A percentile compares a stretch with the other conserved stretches of the same genome.
These are phyloP conservation scores for Zapornia atra DNA, from an alignment of 2,113 vertebrate species.

Conservation along the genomic window DNA sequence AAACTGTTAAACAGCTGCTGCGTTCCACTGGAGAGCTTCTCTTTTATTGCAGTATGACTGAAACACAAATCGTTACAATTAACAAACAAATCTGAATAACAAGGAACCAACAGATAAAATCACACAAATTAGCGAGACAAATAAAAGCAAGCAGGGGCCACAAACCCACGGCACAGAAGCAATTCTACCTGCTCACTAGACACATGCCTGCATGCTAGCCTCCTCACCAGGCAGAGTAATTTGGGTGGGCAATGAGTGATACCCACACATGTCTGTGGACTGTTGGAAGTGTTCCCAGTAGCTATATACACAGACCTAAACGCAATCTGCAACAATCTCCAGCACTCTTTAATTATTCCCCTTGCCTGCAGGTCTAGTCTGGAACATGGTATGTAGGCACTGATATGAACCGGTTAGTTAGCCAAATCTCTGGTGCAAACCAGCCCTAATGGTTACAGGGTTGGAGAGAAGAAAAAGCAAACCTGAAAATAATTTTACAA, in stretches of 20 bases:
- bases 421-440: neutral
- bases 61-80: neutral
- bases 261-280: neutral
- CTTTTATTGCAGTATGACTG: neutral
- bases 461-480: neutral
- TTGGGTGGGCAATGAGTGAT: neutral
- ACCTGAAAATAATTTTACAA: neutral
- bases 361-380: neutral
- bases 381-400: neutral
- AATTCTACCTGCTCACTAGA: neutral
- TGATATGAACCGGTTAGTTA: neutral
- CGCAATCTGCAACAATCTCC: neutral
- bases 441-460: neutral
- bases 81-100: neutral
- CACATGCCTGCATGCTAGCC: neutral
- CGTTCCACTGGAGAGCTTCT: neutral
- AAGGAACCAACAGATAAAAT: neutral
- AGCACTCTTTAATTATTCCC: neutral
- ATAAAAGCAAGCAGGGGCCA: neutral
- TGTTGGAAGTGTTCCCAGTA: neutral
- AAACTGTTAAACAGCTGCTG: slow-evolving; percentile 17
- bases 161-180: neutral
- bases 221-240: neutral
- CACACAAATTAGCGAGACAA: neutral
- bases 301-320: neutral